phyloP scores from a whole-genome alignment of 2,888 invertebrate species.

The Mystacides longicornis region DNA sequence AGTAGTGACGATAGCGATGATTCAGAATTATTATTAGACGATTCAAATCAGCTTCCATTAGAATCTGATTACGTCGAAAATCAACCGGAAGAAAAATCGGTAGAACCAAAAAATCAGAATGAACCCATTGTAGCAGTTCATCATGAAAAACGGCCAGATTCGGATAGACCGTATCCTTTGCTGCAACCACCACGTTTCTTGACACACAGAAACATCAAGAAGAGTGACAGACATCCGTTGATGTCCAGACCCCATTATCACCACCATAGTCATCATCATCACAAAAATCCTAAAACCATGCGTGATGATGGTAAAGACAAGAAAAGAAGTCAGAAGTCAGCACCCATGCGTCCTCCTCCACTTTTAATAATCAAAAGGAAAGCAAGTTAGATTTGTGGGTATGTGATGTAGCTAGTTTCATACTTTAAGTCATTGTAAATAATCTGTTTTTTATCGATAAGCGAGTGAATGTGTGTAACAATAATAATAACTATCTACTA shows the following conservation, averaged over 20 bases:
- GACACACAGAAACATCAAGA: slow-evolving; percentile 28
- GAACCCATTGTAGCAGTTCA: slow-evolving; percentile 4
- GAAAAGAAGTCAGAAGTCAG: slow-evolving; percentile 14
- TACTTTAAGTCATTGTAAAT: no score
- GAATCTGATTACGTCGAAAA: slow-evolving; percentile 12
- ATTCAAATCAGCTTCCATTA: not conserved
- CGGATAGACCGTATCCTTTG: slow-evolving; percentile 41
- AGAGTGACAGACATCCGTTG: slow-evolving; percentile 32
- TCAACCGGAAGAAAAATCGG: slow-evolving; percentile 1
- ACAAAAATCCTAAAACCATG: not conserved
- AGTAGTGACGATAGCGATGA: slow-evolving; percentile 7
- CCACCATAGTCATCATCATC: no score
- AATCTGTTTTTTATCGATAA: no score
- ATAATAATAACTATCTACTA: no score
- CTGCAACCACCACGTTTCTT: slow-evolving; percentile 42
- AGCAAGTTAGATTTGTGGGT: not conserved
- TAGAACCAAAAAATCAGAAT: not conserved
- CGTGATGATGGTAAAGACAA: slow-evolving; percentile 16
- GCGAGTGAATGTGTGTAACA: no score
- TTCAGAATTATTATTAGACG: slow-evolving; percentile 8
- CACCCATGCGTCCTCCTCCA: slow-evolving; percentile 22
- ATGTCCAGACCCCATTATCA: no score
- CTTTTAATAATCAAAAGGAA: slow-evolving; percentile 4
- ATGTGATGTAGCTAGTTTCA: not conserved
- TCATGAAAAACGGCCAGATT: slow-evolving; percentile 29